Evolutionary conservation across 2,888 invertebrate genomes (phyloP).

Genomic region (Coelopa pilipes): DNA sequence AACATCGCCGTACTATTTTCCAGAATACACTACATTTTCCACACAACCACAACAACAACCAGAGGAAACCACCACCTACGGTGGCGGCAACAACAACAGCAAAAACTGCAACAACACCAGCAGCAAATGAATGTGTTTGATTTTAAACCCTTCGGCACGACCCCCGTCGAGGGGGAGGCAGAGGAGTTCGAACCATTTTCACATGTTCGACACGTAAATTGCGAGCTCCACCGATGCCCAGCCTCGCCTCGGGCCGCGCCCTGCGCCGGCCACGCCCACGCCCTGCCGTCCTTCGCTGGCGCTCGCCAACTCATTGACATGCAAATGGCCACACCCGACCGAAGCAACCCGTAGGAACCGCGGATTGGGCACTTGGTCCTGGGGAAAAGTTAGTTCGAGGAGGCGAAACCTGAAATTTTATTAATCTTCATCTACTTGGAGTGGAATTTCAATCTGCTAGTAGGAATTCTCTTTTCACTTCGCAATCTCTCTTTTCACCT

Average conservation of each 20-base stretch:
- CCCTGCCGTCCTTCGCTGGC: conserved; percentile 18
- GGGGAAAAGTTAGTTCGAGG: too few species aligned
- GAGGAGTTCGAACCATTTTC: conserved; percentile 34
- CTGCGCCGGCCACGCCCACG: not conserved
- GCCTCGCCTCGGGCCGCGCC: not conserved
- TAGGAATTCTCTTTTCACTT: too few species aligned
- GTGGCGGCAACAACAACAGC: conserved; percentile 14
- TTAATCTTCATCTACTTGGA: too few species aligned
- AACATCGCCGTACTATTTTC: too few species aligned
- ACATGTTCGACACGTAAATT: conserved; percentile 37
- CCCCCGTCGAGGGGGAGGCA: conserved; percentile 12
- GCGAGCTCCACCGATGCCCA: conserved; percentile 24
- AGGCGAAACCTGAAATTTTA: too few species aligned
- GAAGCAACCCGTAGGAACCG: too few species aligned
- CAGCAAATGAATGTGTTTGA: conserved; percentile 35
- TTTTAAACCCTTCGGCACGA: conserved; percentile 27
- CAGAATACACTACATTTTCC: too few species aligned
- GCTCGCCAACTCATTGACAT: conserved; percentile 23
- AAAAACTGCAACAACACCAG: conserved; percentile 9
- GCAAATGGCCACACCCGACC: conserved; percentile 25
- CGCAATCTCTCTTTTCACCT: too few species aligned
- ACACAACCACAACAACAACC: not conserved
- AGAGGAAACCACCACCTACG: conserved; percentile 3
- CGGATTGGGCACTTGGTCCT: too few species aligned
- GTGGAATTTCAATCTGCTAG: too few species aligned